phyloP scores from a whole-genome alignment of 2,797 vertebrate genomes.

The Mormyrus hasselquistii region DNA sequence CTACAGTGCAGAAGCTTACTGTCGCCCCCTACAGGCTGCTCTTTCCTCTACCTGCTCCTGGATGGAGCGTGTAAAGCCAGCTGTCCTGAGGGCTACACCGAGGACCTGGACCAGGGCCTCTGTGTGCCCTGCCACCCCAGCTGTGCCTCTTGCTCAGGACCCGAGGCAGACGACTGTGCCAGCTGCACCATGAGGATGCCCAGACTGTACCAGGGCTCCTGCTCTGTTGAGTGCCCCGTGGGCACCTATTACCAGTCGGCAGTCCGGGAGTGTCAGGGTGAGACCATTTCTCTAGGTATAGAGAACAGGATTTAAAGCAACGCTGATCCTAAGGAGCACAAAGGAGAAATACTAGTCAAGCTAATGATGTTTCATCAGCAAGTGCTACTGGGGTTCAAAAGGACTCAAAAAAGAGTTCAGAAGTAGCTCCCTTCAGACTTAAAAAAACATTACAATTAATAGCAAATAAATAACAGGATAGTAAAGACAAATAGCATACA shows the following conservation, averaged over 20 bases:
- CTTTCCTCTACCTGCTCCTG: slow-evolving; percentile 71
- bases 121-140: slow-evolving; percentile 64
- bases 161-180: slow-evolving; percentile 64
- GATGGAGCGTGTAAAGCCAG: slow-evolving; percentile 65
- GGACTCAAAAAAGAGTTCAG: background rate
- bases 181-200: slow-evolving; percentile 54
- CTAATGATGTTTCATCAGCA: background rate
- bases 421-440: background rate
- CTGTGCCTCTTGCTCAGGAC: slow-evolving; percentile 66
- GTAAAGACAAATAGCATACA: background rate
- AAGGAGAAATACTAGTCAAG: background rate
- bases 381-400: background rate
- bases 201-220: slow-evolving; percentile 66
- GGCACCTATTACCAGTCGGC: slow-evolving; percentile 61
- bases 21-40: slow-evolving; percentile 56
- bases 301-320: too few relatives aligned
- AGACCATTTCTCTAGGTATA: slow-evolving; percentile 2
- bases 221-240: slow-evolving; percentile 57
- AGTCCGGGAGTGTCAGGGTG: slow-evolving; percentile 69
- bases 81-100: slow-evolving; percentile 67
- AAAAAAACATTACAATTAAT: background rate
- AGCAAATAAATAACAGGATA: background rate
- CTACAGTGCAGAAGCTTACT: background rate
- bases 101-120: slow-evolving; percentile 67
- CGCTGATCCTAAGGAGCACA: background rate